Percentiles rank a stretch among this genome's conserved stretches.
Conservation (phyloP, 2,797 vertebrate genomes). For the Lophius americanus region DNA sequence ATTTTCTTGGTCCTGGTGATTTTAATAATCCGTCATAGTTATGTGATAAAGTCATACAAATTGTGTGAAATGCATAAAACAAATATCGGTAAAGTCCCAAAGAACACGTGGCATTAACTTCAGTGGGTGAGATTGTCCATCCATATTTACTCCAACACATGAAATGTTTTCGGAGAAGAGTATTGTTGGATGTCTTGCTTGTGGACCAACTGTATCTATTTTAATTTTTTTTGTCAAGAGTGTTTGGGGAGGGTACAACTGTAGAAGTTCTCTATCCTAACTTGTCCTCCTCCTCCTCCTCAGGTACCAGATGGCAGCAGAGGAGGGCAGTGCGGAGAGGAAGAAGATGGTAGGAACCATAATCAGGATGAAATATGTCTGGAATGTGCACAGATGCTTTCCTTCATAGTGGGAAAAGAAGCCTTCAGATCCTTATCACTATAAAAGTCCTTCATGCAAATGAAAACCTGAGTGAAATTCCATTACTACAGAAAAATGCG, state of each 20-base stretch:
- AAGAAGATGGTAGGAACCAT: constrained; percentile 83
- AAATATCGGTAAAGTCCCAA: no score
- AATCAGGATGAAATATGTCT: not conserved
- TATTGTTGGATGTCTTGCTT: not conserved
- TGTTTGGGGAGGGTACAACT: not conserved
- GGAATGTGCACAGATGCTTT: not conserved
- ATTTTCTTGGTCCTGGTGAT: no score
- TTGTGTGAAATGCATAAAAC: no score
- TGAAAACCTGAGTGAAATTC: not conserved
- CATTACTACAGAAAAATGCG: not conserved
- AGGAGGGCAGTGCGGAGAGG: constrained; percentile 86
- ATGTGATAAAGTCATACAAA: no score
- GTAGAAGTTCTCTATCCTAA: not conserved
- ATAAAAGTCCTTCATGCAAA: not conserved
- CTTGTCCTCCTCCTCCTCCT: constrained; percentile 1
- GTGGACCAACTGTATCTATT: constrained; percentile 6
- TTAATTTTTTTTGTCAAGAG: constrained; percentile 5
- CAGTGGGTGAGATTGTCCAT: not conserved
- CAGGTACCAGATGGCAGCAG: constrained; percentile 95
- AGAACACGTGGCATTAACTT: no score
- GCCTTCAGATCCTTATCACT: not conserved
- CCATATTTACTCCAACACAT: not conserved
- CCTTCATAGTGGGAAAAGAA: not conserved
- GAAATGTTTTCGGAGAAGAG: constrained; percentile 1
- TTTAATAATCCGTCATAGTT: no score